phyloP scores from a whole-genome alignment of 2,888 invertebrate genomes.

The Sesamia inferens region DNA sequence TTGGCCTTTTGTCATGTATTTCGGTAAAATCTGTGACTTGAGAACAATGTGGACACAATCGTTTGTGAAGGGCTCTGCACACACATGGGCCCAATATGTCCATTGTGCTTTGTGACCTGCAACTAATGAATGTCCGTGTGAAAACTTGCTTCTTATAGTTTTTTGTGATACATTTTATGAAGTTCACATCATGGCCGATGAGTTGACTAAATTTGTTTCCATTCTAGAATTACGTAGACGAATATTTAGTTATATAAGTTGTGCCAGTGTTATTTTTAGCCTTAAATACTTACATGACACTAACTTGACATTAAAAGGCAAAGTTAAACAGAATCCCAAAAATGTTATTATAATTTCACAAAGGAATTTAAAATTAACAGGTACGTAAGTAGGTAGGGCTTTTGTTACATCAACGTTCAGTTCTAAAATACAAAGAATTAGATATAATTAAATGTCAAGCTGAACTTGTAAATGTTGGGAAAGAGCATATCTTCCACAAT shows the following conservation, averaged over 20 bases:
- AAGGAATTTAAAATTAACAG: constrained; percentile 18
- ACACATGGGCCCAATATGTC: constrained; percentile 87
- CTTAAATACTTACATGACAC: constrained; percentile 11
- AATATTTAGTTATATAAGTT: constrained; percentile 15
- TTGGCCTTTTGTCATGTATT: constrained; percentile 80
- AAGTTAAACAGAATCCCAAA: constrained; percentile 30
- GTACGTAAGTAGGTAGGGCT: constrained; percentile 1
- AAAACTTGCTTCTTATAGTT: constrained; percentile 69
- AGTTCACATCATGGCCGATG: constrained; percentile 62
- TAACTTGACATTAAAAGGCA: constrained; percentile 26
- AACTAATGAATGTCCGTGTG: constrained; percentile 81
- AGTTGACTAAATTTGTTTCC: constrained; percentile 46
- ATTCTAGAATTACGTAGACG: constrained; percentile 14
- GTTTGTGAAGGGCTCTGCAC: constrained; percentile 83
- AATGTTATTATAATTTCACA: constrained; percentile 26
- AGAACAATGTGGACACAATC: constrained; percentile 79
- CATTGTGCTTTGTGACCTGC: constrained; percentile 79
- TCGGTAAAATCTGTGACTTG: constrained; percentile 80
- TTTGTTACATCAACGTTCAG: constrained; percentile 28
- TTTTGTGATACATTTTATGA: constrained; percentile 57
- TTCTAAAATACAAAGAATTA: constrained; percentile 15
- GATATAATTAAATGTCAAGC: constrained; percentile 23
- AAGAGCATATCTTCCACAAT: constrained; percentile 25
- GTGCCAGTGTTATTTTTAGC: constrained; percentile 7
- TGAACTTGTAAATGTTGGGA: constrained; percentile 2